Evolutionary conservation across 2,113 vertebrate species (phyloP), one percentile per base, ranked within the genome.

Genomic region (Addax nasomaculatus): DNA sequence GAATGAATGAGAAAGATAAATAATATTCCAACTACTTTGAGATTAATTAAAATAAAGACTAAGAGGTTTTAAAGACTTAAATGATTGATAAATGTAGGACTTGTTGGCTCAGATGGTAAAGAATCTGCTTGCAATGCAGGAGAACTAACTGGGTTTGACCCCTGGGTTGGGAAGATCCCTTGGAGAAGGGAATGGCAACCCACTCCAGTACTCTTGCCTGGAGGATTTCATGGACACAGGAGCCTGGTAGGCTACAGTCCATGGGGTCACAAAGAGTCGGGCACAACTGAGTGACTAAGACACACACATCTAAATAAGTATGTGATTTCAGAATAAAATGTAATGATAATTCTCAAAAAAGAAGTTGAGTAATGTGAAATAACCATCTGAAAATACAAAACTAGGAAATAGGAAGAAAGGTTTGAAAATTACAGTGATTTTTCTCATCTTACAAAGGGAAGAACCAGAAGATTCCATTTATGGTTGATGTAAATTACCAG

Each of bases 371-470:
- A 85, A 76, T 43, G 4, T 70, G 80, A 94, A 84, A 93, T 78
- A 81, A 39, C 84, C 45, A 94, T 57, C 58, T 89, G 45, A 95
- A 96, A 85, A 80, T 15, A 95, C 2, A 81, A 92, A 93, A 95
- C 17, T 45, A 79, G 5, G 47, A 85, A 84, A 64, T 2, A 95
- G 39, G 45, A 96, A 45, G 25, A 86, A 92, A 94, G 43, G 33
- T 47, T 53, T 49, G 14, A 96, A 87, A 85, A 30, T 91, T 55
- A 86, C 19, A 58, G 43, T 14, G 25, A 57, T 85, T 67, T 53
- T 91, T 91, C 58, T 94, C 49, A 89, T 36, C 5, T 86, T 85
- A 76, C 27, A 93, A 85, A 94, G 51, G 21, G 21, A 89, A 13
- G 30, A 92, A 39, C 10, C 25, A 92, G 60, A 91, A 91, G 16